A percentile compares a stretch with the other conserved stretches of the same genome.
Evolutionary conservation across 2,113 vertebrate genomes (phyloP).

Genomic region (Excalfactoria chinensis): DNA sequence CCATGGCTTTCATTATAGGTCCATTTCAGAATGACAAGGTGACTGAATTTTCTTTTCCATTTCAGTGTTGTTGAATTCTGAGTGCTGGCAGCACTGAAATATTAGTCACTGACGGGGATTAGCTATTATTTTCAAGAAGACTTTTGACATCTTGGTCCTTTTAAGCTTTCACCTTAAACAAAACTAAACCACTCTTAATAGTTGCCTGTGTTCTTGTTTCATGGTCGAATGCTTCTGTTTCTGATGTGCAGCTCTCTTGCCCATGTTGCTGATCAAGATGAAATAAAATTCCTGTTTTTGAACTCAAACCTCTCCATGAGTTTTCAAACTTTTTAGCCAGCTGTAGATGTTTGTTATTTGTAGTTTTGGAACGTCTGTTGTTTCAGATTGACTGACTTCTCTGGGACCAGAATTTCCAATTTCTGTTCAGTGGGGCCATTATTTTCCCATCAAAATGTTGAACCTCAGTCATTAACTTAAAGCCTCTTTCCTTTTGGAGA

Average conservation of each 20-base stretch:
- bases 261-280: neutral
- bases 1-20: neutral
- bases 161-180: constrained; percentile 22
- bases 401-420: neutral
- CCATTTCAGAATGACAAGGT: constrained; percentile 20
- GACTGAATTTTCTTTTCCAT: neutral
- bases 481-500: neutral
- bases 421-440: neutral
- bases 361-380: neutral
- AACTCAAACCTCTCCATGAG: neutral
- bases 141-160: neutral
- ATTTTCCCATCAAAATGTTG: neutral
- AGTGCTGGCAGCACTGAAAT: constrained; percentile 25
- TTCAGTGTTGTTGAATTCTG: constrained; percentile 5
- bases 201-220: neutral
- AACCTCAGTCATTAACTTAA: neutral
- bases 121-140: constrained; percentile 24
- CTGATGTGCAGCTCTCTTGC: neutral
- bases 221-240: accelerated
- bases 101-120: constrained; percentile 1
- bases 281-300: neutral
- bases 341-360: neutral
- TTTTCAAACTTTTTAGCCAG: neutral
- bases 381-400: neutral
- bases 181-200: neutral